These are phyloP conservation scores for Noctilio leporinus DNA, from an alignment of 2,113 vertebrate species.

Conservation along the genomic window DNA sequence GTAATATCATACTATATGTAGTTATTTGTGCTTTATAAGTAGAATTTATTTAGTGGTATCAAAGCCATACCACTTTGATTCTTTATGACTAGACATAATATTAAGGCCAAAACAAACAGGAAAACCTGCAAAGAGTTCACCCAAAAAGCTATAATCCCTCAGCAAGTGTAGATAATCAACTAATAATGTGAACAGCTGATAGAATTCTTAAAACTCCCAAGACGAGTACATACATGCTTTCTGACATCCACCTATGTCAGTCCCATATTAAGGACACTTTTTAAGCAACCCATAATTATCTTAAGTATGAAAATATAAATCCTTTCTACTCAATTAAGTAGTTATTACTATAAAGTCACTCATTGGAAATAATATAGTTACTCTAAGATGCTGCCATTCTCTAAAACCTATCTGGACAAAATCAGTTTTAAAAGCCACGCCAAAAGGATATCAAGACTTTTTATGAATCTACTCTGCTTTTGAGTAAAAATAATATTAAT, in stretches of 20 bases:
- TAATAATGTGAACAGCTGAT: not conserved
- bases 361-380: not conserved
- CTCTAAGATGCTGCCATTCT: not conserved
- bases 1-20: not conserved
- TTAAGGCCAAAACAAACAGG: not conserved
- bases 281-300: constrained; percentile 14
- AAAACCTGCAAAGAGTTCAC: not conserved
- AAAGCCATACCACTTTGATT: not conserved
- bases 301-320: constrained; percentile 8
- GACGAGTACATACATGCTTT: not conserved
- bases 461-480: not conserved
- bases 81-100: not conserved
- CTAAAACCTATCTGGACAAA: not conserved
- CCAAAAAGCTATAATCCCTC: not conserved
- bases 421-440: not conserved
- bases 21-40: not conserved
- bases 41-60: not conserved
- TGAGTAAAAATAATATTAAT: not conserved
- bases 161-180: not conserved
- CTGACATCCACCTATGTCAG: not conserved
- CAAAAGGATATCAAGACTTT: not conserved
- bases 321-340: not conserved
- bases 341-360: not conserved
- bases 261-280: not conserved
- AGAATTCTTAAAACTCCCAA: not conserved